Base-by-base conservation (phyloP, 2,888 invertebrate genomes). In the Silvanus unidentatus region DNA sequence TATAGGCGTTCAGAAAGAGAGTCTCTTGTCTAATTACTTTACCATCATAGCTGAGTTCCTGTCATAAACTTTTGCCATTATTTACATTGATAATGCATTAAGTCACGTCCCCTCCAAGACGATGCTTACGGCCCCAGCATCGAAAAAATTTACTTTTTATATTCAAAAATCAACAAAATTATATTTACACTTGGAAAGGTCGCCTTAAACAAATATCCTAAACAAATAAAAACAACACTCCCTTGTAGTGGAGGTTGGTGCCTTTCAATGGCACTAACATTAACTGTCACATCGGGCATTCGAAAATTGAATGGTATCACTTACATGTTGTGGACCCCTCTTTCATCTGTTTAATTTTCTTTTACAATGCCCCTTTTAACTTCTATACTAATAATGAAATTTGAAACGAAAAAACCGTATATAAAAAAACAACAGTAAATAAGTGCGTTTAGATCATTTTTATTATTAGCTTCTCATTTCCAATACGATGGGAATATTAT, bases 221-320 rank as follows among this genome's bases (percentile, higher is more conserved):
- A 66, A 58, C 63, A 65, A 66, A 66, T 63, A 64, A 60, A 61
- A 61, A 59, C 58, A 60, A 59, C 60, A 57, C 60, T 58, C 62
- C 63, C 62, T 60, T 52, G n/a, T n/a, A n/a, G n/a, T n/a, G n/a
- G n/a, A n/a, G 59, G 55, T 57, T 55, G 53, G 46, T 53, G 50
- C 37, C 10, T 15, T 37, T 37, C 12, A n/a, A 37, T 12, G 10
- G 16, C 37, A 37, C 37, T 11, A n/a, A 11, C 32, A 12, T 12
- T 12, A 32, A 11, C 32, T 22, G 32, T 32, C 32, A 32, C 12
- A 32, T 32, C n/a, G n/a, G 32, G 10, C 32, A 32, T 32, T 12
- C 12, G 12, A 37, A 50, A 60, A 56, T 56, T 52, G 51, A 50
- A 53, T 45, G 53, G 37, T 59, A 59, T 59, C 58, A 51, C 54